These are phyloP conservation scores for Chloroceryle aenea DNA, from an alignment of 2,113 vertebrate species.

Conservation along the genomic window DNA sequence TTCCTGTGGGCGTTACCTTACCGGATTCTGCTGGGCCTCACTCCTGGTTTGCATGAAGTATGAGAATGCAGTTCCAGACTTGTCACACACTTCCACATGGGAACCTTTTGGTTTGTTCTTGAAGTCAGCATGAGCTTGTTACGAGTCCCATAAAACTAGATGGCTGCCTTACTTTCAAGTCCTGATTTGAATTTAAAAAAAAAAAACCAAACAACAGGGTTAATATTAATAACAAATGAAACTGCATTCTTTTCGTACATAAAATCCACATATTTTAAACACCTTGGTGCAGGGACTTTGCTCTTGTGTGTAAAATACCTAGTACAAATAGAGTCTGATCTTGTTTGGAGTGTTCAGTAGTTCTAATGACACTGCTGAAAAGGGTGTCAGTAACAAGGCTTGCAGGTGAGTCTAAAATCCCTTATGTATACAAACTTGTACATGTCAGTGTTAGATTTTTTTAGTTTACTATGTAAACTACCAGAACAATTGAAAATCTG, in stretches of 20 bases:
- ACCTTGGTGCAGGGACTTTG: neutral
- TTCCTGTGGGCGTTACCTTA: neutral
- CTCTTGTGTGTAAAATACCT: rapidly evolving
- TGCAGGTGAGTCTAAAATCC: neutral
- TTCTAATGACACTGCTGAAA: neutral
- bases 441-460: neutral
- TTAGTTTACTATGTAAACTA: neutral
- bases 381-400: neutral
- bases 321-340: neutral
- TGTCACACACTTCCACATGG: neutral
- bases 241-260: neutral
- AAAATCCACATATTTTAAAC: neutral
- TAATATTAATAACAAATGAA: neutral
- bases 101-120: neutral
- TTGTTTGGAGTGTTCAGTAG: neutral
- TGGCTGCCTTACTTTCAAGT: neutral
- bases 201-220: neutral
- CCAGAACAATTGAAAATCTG: neutral
- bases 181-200: neutral
- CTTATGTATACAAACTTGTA: neutral
- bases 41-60: neutral
- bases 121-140: neutral
- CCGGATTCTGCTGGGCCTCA: neutral
- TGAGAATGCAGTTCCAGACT: neutral
- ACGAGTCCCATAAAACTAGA: neutral